Base-by-base conservation (phyloP, 2,113 vertebrate genomes). In the Thinocorus orbignyianus region DNA sequence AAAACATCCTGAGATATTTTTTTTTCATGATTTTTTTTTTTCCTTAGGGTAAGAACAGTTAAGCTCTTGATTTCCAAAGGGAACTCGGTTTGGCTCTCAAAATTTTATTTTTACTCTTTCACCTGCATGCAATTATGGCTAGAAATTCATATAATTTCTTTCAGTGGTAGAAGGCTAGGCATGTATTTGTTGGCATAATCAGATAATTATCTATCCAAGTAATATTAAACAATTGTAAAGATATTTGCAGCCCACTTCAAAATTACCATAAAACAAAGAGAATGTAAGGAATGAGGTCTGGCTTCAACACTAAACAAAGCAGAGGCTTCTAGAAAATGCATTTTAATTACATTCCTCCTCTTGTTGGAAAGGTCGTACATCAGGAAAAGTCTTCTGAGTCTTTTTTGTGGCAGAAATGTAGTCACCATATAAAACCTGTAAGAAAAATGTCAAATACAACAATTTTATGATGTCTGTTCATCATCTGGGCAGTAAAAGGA, bases 171-270 rank as follows among this genome's bases (percentile, higher is more conserved):
- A 94, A 89, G 57, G 17, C 24, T 87, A 71, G 92, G 86, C 18
- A 31, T 81, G n/a, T 31, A 54, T 91, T 92, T 94, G 48, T 92
- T 96, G 95, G 95, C 95, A 87, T 49, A 69, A 54, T 52, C 77
- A 61, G 60, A 60, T 74, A 91, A 86, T 72, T 91, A 87, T 71
- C 80, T 93, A 52, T 88, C 93, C 94, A 95, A 96, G 89, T 85
- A 91, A 92, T 87, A 96, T 76, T 94, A 92, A 94, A 31, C 58
- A 87, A 89, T 89, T 87, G 78, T 82, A 69, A 91, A 92, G 81
- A 41, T 85, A 96, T 92, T 96, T 92, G 73, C 66, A 88, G 77
- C 69, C 82, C 64, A 33, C 58, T 73, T 81, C 39, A 30, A 54
- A 85, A 85, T 93, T 95, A 90, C 78, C 68, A 66, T 82, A 85